Base-by-base conservation (phyloP, 2,797 vertebrate species). In the Onychomys arenicola region DNA sequence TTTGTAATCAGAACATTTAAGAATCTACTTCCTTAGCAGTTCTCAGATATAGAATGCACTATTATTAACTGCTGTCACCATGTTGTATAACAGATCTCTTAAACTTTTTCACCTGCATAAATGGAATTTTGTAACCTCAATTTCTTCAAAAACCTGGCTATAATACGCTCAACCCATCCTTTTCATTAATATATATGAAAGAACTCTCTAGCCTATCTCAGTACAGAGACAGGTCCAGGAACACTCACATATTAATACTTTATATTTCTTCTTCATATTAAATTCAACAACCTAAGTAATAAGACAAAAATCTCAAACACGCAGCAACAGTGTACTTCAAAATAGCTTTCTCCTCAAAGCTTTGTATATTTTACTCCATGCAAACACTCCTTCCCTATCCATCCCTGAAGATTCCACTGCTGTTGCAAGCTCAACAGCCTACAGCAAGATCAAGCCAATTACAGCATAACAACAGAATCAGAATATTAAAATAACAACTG, bases 181-280 rank as follows among this genome's bases (percentile, higher is more conserved):
- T 89, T 88, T 59, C n/a, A 86, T 92, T n/a, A 29, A 83, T 55
- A 85, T 77, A 77, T 43, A 59, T 7, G n/a, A 95, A 93, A 55
- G n/a, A 34, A 49, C 49, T 7, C 17, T 34, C 76, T 61, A 94
- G 46, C 10, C 46, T 59, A 17, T 52, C 25, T 40, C 43, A 13
- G 25, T 16, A 63, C n/a, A 90, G 85, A 92, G 14, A 93, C 0
- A 7, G 4, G 59, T 57, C 2, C 55, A 11, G 29, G 11, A 89
- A 95, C 89, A 93, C 6, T 91, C 34, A 94, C 88, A 80, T 27
- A 89, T 21, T 55, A 29, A 65, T 67, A 63, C 6, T 94, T 82
- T 12, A 37, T 23, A 52, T 40, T 67, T 91, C 29, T 73, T 78
- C 63, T 59, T 85, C 6, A 46, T 37, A 85, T n/a, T 37, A 87